Evolutionary conservation across 2,888 invertebrate species (phyloP).

Genomic region (Mactromeris polynyma): DNA sequence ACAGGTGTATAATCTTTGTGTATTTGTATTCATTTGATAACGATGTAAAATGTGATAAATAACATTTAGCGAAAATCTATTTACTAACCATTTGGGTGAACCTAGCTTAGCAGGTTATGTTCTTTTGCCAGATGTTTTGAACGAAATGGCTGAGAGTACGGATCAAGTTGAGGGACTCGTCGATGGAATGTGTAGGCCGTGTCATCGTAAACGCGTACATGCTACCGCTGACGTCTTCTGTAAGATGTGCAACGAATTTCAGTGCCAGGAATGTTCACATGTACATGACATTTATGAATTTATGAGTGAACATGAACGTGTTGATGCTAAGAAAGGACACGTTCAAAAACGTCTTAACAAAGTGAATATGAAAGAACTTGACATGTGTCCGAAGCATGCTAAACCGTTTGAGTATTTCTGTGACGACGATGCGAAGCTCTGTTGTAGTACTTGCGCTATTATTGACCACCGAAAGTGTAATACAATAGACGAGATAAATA

Average conservation of each 20-base stretch:
- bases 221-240: not conserved
- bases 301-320: not conserved
- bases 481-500: not conserved
- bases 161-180: not conserved
- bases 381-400: conserved; percentile 5
- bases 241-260: not conserved
- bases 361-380: conserved; percentile 33
- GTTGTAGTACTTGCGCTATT: conserved; percentile 27
- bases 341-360: not conserved
- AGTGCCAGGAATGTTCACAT: conserved; percentile 1
- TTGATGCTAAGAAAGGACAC: not conserved
- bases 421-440: not conserved
- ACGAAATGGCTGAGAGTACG: not conserved
- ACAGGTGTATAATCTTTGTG: too few species aligned
- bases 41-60: too few species aligned
- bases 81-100: too few species aligned
- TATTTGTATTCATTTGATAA: too few species aligned
- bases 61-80: too few species aligned
- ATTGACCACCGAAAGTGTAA: conserved; percentile 23
- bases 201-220: not conserved
- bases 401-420: conserved; percentile 16
- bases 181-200: not conserved
- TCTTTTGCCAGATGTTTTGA: too few species aligned
- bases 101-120: too few species aligned
- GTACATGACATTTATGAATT: not conserved